Base-by-base conservation (phyloP, 2,113 vertebrate species). In the Steatornis caripensis region DNA sequence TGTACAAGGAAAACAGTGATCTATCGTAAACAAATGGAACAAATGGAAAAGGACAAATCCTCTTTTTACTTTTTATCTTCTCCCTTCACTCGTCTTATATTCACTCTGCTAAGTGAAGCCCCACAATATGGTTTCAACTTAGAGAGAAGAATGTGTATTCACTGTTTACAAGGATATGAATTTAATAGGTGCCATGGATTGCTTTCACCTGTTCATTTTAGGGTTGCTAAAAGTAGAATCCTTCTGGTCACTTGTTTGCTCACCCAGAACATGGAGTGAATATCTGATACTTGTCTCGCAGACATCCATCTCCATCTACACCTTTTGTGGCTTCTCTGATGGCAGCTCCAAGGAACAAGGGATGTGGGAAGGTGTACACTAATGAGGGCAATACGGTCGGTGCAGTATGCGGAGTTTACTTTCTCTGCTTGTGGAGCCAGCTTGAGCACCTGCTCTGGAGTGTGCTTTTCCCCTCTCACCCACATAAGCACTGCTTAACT, bases 401-500 rank as follows among this genome's bases (percentile, higher is more conserved):
- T 39, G 36, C 58, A 27, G 22, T 45, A 3, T 5, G 13, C 34
- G 41, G 72, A 90, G 53, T 92, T 86, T 75, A 34, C 84, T 91
- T 92, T 88, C 82, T 70, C 70, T 71, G 53, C 83, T 12, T 79
- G 69, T 86, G 93, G 84, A 97, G 64, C 92, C 92, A 93, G 92
- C 91, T 53, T 37, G 81, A 91, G 92, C 84, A 96, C 95, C 95
- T 97, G 94, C 90, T 92, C 74, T 91, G 77, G 90, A 91, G 89
- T 62, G 61, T 91, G 93, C 69, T 89, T 97, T 92, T 65, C 78
- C 83, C 37, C 77, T 93, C 84, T 96, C 87, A 80, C 65, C 24
- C 89, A 76, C 94, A 93, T 95, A 97, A 95, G 95, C 94, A 93
- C 91, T 95, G 94, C 96, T 96, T 97, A 96, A 89, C 91, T 94